Percentiles rank a stretch among this genome's conserved stretches.
These are phyloP conservation scores for Oryzias woworae DNA, from an alignment of 2,113 vertebrate species.

Conservation along the genomic window DNA sequence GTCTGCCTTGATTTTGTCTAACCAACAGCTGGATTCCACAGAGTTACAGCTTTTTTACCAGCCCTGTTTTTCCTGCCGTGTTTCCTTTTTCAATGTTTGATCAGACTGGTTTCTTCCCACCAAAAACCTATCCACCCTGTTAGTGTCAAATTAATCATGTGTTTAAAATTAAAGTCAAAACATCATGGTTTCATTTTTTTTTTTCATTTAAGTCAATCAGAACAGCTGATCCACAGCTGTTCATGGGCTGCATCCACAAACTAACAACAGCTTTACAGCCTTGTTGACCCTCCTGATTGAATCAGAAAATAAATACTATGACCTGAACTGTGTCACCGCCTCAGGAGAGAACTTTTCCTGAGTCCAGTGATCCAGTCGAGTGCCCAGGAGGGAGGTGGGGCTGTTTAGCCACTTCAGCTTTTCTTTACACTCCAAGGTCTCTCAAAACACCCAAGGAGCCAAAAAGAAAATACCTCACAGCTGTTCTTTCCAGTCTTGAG, in stretches of 20 bases:
- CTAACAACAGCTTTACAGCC: conserved; percentile 4
- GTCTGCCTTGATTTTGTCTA: too few relatives aligned
- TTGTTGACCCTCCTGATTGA: conserved; percentile 50
- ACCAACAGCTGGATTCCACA: too few relatives aligned
- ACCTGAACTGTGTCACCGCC: conserved; percentile 12
- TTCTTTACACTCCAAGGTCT: conserved; percentile 48
- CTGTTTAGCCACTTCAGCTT: conserved; percentile 53
- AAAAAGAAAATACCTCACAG: conserved; percentile 75
- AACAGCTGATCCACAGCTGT: too few relatives aligned
- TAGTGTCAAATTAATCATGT: too few relatives aligned
- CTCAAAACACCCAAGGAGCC: conserved; percentile 68
- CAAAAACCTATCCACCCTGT: too few relatives aligned
- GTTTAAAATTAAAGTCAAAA: too few relatives aligned
- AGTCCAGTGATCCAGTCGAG: conserved; percentile 42
- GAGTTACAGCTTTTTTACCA: too few relatives aligned
- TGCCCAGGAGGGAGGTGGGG: conserved; percentile 28
- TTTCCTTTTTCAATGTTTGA: too few relatives aligned
- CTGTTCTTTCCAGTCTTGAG: conserved; percentile 59
- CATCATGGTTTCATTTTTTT: too few relatives aligned
- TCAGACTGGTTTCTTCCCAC: too few relatives aligned
- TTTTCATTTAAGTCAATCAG: too few relatives aligned
- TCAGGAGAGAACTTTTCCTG: conserved; percentile 30
- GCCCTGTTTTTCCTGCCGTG: too few relatives aligned
- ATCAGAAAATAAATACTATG: conserved; percentile 41
- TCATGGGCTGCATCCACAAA: background rate